phyloP scores from a whole-genome alignment of 2,113 vertebrate species.

The Hyperopisus bebe region DNA sequence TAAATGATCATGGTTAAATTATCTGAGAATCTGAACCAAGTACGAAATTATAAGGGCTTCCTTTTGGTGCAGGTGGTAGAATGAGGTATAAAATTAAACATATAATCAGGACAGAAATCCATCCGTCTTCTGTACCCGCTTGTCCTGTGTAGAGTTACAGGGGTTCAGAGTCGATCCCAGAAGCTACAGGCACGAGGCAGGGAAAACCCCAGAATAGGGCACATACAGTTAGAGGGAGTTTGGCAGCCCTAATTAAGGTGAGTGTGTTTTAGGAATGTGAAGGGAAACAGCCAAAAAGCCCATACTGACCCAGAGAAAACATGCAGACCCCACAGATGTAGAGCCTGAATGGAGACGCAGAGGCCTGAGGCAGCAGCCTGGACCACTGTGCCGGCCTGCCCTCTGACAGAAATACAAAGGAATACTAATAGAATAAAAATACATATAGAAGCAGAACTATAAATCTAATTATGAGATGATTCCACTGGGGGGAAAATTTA shows the following conservation, averaged over 20 bases:
- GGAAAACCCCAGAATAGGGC: background rate
- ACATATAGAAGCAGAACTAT: background rate
- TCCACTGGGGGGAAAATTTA: background rate
- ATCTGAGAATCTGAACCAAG: background rate
- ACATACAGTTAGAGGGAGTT: background rate
- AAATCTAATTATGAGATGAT: background rate
- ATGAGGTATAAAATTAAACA: background rate
- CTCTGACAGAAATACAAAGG: background rate
- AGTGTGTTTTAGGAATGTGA: background rate
- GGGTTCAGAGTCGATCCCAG: background rate
- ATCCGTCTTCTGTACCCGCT: background rate
- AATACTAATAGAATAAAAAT: background rate
- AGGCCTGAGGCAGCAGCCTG: background rate
- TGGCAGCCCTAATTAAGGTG: background rate
- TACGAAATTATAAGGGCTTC: background rate
- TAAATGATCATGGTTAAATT: background rate
- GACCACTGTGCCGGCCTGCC: background rate
- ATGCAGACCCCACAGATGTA: background rate
- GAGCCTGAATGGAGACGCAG: background rate
- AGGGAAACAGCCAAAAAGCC: background rate
- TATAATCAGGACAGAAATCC: background rate
- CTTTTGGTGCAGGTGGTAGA: background rate
- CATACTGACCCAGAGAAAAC: background rate
- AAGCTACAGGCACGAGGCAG: background rate
- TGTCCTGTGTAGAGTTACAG: background rate